Conservation (phyloP, 2,113 vertebrate species). For the Girardinichthys multiradiatus region DNA sequence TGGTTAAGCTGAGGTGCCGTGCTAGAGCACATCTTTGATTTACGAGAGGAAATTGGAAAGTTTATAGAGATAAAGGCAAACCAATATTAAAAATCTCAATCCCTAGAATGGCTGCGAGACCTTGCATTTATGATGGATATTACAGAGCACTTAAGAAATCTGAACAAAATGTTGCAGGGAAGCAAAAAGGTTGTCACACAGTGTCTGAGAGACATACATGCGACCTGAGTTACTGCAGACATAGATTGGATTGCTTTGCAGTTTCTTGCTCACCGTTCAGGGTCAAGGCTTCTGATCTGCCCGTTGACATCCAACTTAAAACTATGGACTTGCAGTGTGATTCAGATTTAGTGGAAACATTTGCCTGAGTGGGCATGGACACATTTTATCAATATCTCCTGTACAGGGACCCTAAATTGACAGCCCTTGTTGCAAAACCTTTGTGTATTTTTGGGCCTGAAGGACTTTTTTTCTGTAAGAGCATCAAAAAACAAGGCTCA, state of each 20-base stretch:
- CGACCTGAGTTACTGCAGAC: fast-evolving
- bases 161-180: slow-evolving; percentile 28
- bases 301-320: not conserved
- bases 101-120: slow-evolving; percentile 10
- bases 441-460: no score
- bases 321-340: not conserved
- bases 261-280: slow-evolving; percentile 16
- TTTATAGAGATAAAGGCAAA: slow-evolving; percentile 25
- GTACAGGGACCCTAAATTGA: not conserved
- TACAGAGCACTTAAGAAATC: slow-evolving; percentile 20
- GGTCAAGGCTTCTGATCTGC: not conserved
- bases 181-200: slow-evolving; percentile 22
- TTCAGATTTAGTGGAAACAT: not conserved
- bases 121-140: slow-evolving; percentile 27
- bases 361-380: not conserved
- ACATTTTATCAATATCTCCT: not conserved
- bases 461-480: no score
- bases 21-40: slow-evolving; percentile 6
- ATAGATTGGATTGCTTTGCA: not conserved
- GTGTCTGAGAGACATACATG: not conserved
- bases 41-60: slow-evolving; percentile 25
- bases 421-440: no score
- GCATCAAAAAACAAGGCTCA: no score
- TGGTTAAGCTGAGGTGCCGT: slow-evolving; percentile 11
- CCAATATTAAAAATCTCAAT: slow-evolving; percentile 11